phyloP scores from a whole-genome alignment of 2,888 invertebrate genomes.

The Ormia ochracea region DNA sequence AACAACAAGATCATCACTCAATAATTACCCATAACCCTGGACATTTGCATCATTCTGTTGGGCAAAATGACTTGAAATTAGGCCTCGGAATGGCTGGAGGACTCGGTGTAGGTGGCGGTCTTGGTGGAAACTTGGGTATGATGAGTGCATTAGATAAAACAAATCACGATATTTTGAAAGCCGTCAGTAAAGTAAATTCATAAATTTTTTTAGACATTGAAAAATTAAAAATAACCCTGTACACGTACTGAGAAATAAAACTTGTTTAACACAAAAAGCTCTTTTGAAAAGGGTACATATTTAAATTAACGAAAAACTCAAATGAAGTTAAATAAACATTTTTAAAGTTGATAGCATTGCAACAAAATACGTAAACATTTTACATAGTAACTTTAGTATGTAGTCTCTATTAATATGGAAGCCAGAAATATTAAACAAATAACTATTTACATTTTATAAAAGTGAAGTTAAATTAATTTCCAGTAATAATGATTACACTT shows the following conservation, averaged over 20 bases:
- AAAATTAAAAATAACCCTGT: constrained; percentile 7
- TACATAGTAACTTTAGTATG: constrained; percentile 73
- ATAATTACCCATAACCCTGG: constrained; percentile 77
- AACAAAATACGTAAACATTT: constrained; percentile 73
- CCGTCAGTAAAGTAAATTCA: constrained; percentile 77
- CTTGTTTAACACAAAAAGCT: constrained; percentile 12
- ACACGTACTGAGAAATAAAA: constrained; percentile 53
- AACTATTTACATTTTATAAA: constrained; percentile 64
- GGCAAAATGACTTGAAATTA: constrained; percentile 77
- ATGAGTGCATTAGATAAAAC: constrained; percentile 77
- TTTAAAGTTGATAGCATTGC: constrained; percentile 51
- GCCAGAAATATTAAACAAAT: constrained; percentile 18
- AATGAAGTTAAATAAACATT: constrained; percentile 36
- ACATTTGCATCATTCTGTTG: constrained; percentile 77
- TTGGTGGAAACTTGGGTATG: constrained; percentile 77
- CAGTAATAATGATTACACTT: constrained; percentile 31
- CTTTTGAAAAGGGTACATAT: background rate
- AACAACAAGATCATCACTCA: constrained; percentile 74
- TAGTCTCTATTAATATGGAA: constrained; percentile 57
- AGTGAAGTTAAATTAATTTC: constrained; percentile 19
- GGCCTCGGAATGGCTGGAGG: constrained; percentile 76
- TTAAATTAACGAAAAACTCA: constrained; percentile 2
- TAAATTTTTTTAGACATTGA: constrained; percentile 69
- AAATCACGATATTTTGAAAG: constrained; percentile 77
- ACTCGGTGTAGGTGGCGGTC: constrained; percentile 71